Conservation (phyloP, 2,113 vertebrate genomes). For the Siniperca chuatsi region DNA sequence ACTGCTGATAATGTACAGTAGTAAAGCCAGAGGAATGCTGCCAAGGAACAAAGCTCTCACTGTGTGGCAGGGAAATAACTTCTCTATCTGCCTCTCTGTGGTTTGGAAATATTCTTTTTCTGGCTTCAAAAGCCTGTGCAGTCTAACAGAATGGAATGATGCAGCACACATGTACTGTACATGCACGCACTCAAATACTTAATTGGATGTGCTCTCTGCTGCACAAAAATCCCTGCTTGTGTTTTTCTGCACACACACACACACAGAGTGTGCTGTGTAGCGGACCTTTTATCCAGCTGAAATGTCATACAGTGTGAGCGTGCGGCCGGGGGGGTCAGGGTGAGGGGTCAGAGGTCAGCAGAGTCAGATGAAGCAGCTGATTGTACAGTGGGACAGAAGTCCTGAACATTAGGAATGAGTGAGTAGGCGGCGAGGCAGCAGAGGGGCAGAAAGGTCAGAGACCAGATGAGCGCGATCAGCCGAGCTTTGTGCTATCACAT, state of each 20-base stretch:
- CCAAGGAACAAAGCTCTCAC: slow-evolving; percentile 55
- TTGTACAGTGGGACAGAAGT: slow-evolving; percentile 58
- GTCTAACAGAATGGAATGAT: slow-evolving; percentile 27
- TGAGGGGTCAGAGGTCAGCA: slow-evolving; percentile 53
- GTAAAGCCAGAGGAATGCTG: slow-evolving; percentile 48
- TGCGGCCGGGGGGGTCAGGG: slow-evolving; percentile 45
- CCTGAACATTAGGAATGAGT: slow-evolving; percentile 38
- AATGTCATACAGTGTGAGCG: slow-evolving; percentile 57
- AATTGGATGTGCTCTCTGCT: slow-evolving; percentile 1
- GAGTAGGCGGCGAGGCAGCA: slow-evolving; percentile 44
- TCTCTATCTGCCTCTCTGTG: slow-evolving; percentile 32
- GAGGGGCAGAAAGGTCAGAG: slow-evolving; percentile 56
- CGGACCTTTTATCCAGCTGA: slow-evolving; percentile 52
- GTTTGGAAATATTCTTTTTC: slow-evolving; percentile 30
- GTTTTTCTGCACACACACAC: slow-evolving; percentile 15
- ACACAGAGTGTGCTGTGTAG: slow-evolving; percentile 28
- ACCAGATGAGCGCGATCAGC: slow-evolving; percentile 30
- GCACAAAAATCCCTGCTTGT: slow-evolving; percentile 21
- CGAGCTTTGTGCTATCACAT: slow-evolving; percentile 17
- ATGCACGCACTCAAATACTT: slow-evolving; percentile 14
- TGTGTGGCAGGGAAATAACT: slow-evolving; percentile 45
- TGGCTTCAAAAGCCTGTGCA: slow-evolving; percentile 20
- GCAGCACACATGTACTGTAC: slow-evolving; percentile 9
- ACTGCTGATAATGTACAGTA: slow-evolving; percentile 56
- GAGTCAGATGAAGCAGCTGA: slow-evolving; percentile 64